Base-by-base conservation (phyloP, 1,140 invertebrate genomes). In the Panagrolaimus sp. region DNA sequence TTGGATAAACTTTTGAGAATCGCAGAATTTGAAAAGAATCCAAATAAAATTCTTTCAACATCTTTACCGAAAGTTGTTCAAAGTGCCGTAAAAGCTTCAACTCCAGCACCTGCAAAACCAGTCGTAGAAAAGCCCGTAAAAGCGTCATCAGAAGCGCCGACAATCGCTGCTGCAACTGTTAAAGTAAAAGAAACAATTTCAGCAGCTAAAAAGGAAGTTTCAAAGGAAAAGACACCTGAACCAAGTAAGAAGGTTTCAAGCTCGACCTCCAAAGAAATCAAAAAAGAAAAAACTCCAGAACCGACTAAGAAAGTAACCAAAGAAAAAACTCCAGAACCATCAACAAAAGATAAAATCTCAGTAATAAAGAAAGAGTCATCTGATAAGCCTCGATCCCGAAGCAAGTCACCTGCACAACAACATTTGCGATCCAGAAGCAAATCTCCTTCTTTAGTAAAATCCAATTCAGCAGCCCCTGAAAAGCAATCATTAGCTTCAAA, bases 11-110 rank as follows among this genome's bases (percentile, higher is more conserved):
- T 57, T 57, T 27, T 57, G n/a, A 5, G 51, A 16, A 25, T 57
- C 20, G 51, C 51, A 9, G 51, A 57, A 27, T 57, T 57, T 57
- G 51, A 57, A 57, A 57, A 57, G 51, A 57, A 57, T 57, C 51
- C 51, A 5, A 57, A 57, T 20, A 27, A 20, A n/a, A 27, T 16
- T 57, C 11, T 57, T 25, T 20, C 51, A 20, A 20, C 51, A 23
- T 16, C 51, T 14, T 25, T 27, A 16, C 51, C 51, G 5, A 27
- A 25, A 27, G 51, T 57, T 4, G n/a, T 38, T 38, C 31, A 38
- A 38, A 38, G 31, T 38, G 31, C 31, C 31, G 31, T 38, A 38
- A 38, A 38, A 38, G 31, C 31, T 38, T 2, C 31, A 38, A 38
- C 31, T 38, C 31, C 51, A 25, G 27, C 20, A 57, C 20, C 27